Percentiles rank a stretch among this genome's conserved stretches.
phyloP scores from a whole-genome alignment of 1,140 invertebrate genomes.

The Antheraea mylitta region DNA sequence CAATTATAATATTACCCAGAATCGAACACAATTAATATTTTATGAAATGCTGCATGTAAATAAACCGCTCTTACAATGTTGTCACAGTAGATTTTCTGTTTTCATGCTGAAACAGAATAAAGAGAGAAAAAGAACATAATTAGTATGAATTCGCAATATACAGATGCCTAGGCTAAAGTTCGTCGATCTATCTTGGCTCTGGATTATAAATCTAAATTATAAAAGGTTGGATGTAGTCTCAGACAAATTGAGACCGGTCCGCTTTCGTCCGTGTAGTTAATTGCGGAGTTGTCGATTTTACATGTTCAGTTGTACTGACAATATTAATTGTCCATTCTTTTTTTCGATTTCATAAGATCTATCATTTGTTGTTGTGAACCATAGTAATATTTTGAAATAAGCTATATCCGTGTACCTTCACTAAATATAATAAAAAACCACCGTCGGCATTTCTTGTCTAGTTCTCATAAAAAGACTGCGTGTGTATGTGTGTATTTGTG shows the following conservation, averaged over 20 bases:
- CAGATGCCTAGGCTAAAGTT: neutral
- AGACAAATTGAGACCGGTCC: neutral
- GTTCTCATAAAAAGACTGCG: too few relatives aligned
- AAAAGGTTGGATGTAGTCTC: conserved; percentile 4
- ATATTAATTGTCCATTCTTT: neutral
- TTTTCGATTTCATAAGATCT: too few relatives aligned
- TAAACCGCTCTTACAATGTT: too few relatives aligned
- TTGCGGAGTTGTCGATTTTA: neutral
- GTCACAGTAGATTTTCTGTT: neutral
- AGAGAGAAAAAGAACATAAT: neutral
- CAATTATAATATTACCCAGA: too few relatives aligned
- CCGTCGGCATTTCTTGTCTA: too few relatives aligned
- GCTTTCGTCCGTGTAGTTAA: neutral
- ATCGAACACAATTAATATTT: too few relatives aligned
- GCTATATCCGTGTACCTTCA: too few relatives aligned
- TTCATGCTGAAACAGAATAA: neutral
- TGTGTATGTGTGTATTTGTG: too few relatives aligned
- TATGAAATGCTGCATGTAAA: too few relatives aligned
- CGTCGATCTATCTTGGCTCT: neutral
- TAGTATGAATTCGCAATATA: neutral
- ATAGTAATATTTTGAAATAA: too few relatives aligned
- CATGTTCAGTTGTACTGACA: neutral
- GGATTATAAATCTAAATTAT: conserved; percentile 4
- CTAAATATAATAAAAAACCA: too few relatives aligned
- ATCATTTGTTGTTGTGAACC: too few relatives aligned